Base-by-base conservation (phyloP, 2,888 invertebrate species). In the Tetrapedia diversipes region DNA sequence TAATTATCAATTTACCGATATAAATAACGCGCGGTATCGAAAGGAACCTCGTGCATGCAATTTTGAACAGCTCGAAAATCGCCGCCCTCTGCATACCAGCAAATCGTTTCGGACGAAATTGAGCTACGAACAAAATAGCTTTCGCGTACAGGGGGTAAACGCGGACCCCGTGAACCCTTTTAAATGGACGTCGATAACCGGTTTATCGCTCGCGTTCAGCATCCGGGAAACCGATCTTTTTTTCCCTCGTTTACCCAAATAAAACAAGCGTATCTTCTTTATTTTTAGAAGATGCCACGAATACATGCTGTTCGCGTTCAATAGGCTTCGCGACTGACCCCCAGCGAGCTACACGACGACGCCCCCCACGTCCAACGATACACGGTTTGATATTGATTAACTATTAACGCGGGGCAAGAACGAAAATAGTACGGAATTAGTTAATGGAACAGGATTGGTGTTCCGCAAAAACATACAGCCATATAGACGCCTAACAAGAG, bases 1-100 rank as follows among this genome's bases (percentile, higher is more conserved):
- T 81, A 82, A 84, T 84, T 84, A 84, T 84, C 82, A 81, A 81
- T 84, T 81, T 81, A 63, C 65, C 56, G 76, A 53, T 65, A 79
- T 83, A 79, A 83, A 83, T 83, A 83, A 83, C 47, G 60, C 32
- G 65, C 57, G 68, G 56, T 22, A 77, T 66, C 56, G 68, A 75
- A 37, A 73, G 70, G 54, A 19, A 22, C 49, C 39, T 34, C 43
- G 7, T 39, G 24, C 7, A 7, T 11, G 1, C 4, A 66, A 69
- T 65, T 60, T 43, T 34, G 22, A 43, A 51, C 43, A 6, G 14
- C 19, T 14, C 37, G 43, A 24, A 54, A 54, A 80, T 54, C 51
- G 32, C 19, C 27, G 45, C 56, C 63, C 59, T n/a, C n/a, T 14
- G 45, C 47, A 54, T 64, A 65, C 63, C 74, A 72, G 71, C 59